phyloP scores from a whole-genome alignment of 2,797 vertebrate species.

The Fistularia commersonii region DNA sequence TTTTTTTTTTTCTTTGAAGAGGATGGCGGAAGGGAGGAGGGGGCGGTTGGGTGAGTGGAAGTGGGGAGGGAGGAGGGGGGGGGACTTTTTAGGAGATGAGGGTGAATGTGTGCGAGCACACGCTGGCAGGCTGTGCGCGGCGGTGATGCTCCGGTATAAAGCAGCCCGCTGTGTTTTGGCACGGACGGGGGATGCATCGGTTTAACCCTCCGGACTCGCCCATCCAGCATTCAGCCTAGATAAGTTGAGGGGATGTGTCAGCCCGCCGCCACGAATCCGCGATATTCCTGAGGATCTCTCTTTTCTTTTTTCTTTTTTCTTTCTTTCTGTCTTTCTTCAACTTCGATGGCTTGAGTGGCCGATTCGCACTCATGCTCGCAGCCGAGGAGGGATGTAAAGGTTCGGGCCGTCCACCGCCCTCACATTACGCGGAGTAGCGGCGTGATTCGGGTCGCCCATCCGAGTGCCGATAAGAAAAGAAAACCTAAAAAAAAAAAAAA shows the following conservation, averaged over 20 bases:
- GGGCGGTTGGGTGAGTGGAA: neutral
- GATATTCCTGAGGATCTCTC: conserved; percentile 53
- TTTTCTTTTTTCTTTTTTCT: conserved; percentile 2
- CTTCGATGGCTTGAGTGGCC: conserved; percentile 72
- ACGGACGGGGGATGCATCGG: conserved; percentile 61
- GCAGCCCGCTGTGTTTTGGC: conserved; percentile 58
- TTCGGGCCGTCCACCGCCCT: conserved; percentile 65
- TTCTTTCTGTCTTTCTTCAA: conserved; percentile 39
- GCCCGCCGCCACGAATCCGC: conserved; percentile 53
- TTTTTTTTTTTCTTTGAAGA: neutral
- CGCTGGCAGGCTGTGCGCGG: conserved; percentile 57
- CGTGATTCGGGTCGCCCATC: conserved; percentile 64
- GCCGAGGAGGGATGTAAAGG: conserved; percentile 66
- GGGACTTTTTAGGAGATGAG: neutral
- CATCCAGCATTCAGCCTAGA: conserved; percentile 47
- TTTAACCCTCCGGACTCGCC: conserved; percentile 67
- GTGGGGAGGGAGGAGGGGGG: neutral
- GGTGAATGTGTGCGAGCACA: conserved; percentile 47
- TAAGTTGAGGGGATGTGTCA: conserved; percentile 65
- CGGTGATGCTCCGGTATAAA: conserved; percentile 62
- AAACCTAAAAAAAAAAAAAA: neutral
- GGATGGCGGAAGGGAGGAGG: neutral
- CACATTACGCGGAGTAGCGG: conserved; percentile 64
- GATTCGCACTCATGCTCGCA: conserved; percentile 68
- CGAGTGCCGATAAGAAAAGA: conserved; percentile 45